Percentiles rank a stretch among this genome's conserved stretches.
Evolutionary conservation across 2,888 invertebrate genomes (phyloP).

Genomic region (Axea sp.): DNA sequence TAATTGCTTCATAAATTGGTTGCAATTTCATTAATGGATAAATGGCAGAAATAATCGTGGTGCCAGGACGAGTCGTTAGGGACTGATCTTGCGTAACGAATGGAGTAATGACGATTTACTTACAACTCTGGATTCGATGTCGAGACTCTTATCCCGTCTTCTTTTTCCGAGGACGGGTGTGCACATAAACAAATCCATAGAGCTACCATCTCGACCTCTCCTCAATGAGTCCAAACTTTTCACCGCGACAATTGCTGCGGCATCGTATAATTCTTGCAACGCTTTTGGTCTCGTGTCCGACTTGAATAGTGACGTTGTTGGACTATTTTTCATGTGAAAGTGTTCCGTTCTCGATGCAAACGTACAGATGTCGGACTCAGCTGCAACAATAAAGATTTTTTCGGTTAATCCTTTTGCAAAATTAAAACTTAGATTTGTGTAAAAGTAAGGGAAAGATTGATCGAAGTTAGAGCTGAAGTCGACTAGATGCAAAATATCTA

Average conservation of each 20-base stretch:
- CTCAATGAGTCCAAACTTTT: constrained; percentile 85
- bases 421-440: no score
- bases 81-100: constrained; percentile 44
- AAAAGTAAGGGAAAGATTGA: no score
- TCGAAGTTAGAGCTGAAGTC: no score
- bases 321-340: constrained; percentile 86
- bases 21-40: constrained; percentile 34
- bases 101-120: constrained; percentile 78
- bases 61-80: constrained; percentile 22
- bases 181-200: constrained; percentile 87
- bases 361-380: constrained; percentile 94
- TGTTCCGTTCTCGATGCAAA: constrained; percentile 90
- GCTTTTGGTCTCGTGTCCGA: constrained; percentile 87
- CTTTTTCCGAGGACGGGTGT: constrained; percentile 89
- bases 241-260: constrained; percentile 86
- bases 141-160: constrained; percentile 86
- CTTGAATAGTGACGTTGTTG: constrained; percentile 88
- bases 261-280: constrained; percentile 88
- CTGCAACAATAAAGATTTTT: constrained; percentile 83
- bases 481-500: no score
- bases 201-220: constrained; percentile 83
- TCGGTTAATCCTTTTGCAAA: not conserved
- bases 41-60: constrained; percentile 38
- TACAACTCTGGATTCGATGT: constrained; percentile 93
- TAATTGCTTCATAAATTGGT: no score